Base-by-base conservation (phyloP, 2,797 vertebrate species). In the Rhincodon typus region DNA sequence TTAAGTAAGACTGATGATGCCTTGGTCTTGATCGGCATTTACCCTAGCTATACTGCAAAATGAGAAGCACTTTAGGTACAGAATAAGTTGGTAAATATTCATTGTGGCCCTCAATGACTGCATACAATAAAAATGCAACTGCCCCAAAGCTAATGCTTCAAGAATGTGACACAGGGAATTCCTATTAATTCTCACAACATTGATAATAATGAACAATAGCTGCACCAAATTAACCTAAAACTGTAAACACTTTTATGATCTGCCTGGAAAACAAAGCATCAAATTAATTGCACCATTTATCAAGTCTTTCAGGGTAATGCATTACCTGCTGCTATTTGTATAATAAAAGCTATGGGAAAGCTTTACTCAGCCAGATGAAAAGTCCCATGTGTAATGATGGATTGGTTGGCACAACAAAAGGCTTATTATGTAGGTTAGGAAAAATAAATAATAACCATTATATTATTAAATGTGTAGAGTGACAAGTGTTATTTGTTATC, bases 371-470 rank as follows among this genome's bases (percentile, higher is more conserved):
- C 94, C 1, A 57, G 46, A 74, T 77, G 42, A 74, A 74, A 57
- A 95, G 72, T 50, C 70, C 46, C 94, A 95, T 95, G 62, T 69
- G 66, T 69, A 69, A 93, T 93, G 90, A 91, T 38, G 70, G 94
- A 42, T 30, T 72, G 70, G 46, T 95, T 95, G 42, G 94, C 70
- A 72, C 94, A 77, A 77, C 94, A 95, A 74, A 94, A 77, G 90
- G 70, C 94, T 95, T 74, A 95, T 95, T 95, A 77, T 95, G 94
- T 95, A 53, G 94, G 94, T 95, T 95, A 77, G 74, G n/a, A 77
- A 95, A 95, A 70, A 77, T 95, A 95, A 95, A 72, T 95, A 95
- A 95, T 95, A 95, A 95, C 94, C 46, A 95, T 95, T 95, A 95
- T 53, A 77, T 95, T 95, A 53, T 34, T 95, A 77, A 95, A 74